Conservation (phyloP, 2,797 vertebrate species). For the Scomberomorus guttatus region DNA sequence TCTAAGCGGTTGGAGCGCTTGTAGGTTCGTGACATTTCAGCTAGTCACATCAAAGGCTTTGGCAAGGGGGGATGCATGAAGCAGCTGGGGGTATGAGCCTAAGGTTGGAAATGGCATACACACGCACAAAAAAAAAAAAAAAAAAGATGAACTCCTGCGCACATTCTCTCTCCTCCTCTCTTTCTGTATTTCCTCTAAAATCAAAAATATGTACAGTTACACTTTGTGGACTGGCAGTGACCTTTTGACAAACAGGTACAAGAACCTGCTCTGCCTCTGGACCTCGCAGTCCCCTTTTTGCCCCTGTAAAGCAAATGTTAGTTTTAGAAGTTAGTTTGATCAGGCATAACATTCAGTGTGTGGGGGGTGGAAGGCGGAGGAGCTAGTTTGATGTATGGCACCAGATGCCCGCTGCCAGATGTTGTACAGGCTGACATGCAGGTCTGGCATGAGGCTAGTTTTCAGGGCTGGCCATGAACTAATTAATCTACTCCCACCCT, state of each 20-base stretch:
- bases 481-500: conserved; percentile 81
- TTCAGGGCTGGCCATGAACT: conserved; percentile 74
- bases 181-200: conserved; percentile 24
- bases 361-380: conserved; percentile 65
- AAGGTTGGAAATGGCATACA: conserved; percentile 33
- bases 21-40: conserved; percentile 79
- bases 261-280: conserved; percentile 55
- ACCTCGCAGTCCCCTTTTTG: conserved; percentile 13
- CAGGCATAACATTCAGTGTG: conserved; percentile 70
- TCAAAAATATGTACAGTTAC: conserved; percentile 23
- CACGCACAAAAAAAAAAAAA: conserved; percentile 11
- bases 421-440: conserved; percentile 81
- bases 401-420: conserved; percentile 87
- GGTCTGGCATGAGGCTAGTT: conserved; percentile 76
- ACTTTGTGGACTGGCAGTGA: conserved; percentile 53
- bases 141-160: conserved; percentile 45
- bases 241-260: conserved; percentile 62
- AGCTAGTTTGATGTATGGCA: conserved; percentile 86
- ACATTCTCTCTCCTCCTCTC: background rate
- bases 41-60: conserved; percentile 76
- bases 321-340: conserved; percentile 83
- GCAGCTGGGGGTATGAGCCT: conserved; percentile 63
- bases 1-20: conserved; percentile 67
- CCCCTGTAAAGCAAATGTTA: conserved; percentile 81
- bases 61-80: conserved; percentile 37